phyloP scores from a whole-genome alignment of 2,888 invertebrate species.

The Acrobasis repandana region DNA sequence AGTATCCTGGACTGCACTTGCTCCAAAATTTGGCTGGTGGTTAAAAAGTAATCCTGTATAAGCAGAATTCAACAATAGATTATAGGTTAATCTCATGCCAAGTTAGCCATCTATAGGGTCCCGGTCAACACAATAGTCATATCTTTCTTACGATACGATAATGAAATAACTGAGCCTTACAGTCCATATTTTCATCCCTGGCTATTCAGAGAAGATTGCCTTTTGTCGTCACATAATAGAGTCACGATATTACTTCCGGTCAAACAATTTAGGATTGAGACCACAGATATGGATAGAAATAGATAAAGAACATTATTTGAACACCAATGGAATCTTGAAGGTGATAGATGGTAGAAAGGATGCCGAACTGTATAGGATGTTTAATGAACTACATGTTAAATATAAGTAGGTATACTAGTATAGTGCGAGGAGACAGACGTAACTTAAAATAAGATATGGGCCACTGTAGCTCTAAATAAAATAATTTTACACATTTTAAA shows the following conservation, averaged over 20 bases:
- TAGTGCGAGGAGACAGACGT: no score
- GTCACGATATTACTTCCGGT: conserved; percentile 53
- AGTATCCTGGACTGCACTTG: no score
- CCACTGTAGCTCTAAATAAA: no score
- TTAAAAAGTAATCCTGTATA: no score
- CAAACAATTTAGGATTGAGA: conserved; percentile 43
- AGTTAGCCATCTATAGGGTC: background rate
- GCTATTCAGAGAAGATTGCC: conserved; percentile 44
- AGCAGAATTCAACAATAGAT: background rate
- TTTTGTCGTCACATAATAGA: conserved; percentile 42
- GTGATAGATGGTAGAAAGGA: no score
- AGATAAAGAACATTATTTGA: background rate
- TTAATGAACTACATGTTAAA: no score
- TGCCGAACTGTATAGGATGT: no score
- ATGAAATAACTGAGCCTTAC: conserved; percentile 12
- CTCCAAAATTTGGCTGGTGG: no score
- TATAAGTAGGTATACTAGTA: no score
- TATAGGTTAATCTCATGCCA: background rate
- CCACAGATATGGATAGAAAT: conserved; percentile 9
- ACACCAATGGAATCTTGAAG: no score
- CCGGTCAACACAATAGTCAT: background rate
- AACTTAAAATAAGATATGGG: no score
- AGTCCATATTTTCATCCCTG: conserved; percentile 17
- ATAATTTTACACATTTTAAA: no score
- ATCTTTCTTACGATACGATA: background rate